Evolutionary conservation across 2,888 invertebrate genomes (phyloP), one percentile per base, ranked within the genome.

Genomic region (Amblyjoppa fuscipennis): DNA sequence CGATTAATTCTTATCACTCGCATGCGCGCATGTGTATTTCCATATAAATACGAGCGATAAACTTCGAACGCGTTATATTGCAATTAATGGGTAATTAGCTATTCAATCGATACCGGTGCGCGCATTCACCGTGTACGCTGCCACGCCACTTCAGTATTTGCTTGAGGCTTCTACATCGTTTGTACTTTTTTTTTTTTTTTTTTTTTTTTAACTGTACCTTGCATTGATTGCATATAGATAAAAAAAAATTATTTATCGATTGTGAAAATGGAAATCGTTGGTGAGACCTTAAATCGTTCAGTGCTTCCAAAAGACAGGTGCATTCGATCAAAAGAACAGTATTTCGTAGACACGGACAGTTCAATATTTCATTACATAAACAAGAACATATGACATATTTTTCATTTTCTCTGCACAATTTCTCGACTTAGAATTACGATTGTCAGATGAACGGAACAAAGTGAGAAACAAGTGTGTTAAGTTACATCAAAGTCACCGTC

Each of bases 41-140:
- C 75, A 81, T 84, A 70, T 70, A 70, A 28, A 64, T 53, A 70
- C 45, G 38, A 64, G 41, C 66, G 56, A 85, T 85, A 85, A 85
- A 81, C 28, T 76, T 68, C 49, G 11, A 34, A 56, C 71, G 31
- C 76, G 77, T 84, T 81, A 68, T 68, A 73, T 77, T 66, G 76
- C 64, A 71, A 81, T 84, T 80, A 76, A 25, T 16, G 45, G 45
- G 45, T 31, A 53, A 84, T 84, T 73, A 49, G 68, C 53, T 34
- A 16, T 53, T 69, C 70, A 4, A 70, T 71, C 45, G 11, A 69
- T 41, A 56, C 49, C 49, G 51, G 3, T 25, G 31, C 31, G 31
- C 34, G 61, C 34, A 59, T 0, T 20, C 53, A 20, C 53, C 9
- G 53, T 9, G 7, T 9, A 9, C 56, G 31, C 31, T 31, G 25